Conservation (phyloP, 2,113 vertebrate genomes). For the Apodemus speciosus region DNA sequence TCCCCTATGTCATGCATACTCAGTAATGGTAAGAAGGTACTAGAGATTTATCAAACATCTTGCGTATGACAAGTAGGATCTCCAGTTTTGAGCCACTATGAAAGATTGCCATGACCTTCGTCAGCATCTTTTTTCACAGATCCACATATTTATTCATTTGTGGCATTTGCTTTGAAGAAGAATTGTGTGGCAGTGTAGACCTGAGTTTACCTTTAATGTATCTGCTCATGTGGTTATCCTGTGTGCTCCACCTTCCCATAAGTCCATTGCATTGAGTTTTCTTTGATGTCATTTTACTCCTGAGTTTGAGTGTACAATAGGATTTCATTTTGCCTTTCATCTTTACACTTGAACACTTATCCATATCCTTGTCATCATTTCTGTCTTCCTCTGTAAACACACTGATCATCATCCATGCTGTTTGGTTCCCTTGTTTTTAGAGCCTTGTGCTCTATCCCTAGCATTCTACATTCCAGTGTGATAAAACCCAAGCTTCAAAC, state of each 20-base stretch:
- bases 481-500: neutral
- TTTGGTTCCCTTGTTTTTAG: neutral
- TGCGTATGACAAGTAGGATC: neutral
- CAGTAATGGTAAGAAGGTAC: neutral
- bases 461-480: neutral
- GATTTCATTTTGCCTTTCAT: neutral
- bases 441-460: neutral
- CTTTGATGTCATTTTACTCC: neutral
- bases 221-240: neutral
- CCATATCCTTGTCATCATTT: neutral
- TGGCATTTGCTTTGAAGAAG: neutral
- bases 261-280: neutral
- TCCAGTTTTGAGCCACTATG: neutral
- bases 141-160: neutral
- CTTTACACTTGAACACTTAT: neutral
- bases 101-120: neutral
- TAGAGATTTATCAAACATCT: neutral
- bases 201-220: neutral
- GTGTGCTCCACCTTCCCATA: neutral
- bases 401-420: neutral
- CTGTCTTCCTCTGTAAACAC: neutral
- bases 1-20: neutral
- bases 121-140: neutral
- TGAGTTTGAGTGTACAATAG: neutral
- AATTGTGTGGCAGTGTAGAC: neutral